Conservation (phyloP, 1,140 invertebrate species). For the Magallana ariakensis region DNA sequence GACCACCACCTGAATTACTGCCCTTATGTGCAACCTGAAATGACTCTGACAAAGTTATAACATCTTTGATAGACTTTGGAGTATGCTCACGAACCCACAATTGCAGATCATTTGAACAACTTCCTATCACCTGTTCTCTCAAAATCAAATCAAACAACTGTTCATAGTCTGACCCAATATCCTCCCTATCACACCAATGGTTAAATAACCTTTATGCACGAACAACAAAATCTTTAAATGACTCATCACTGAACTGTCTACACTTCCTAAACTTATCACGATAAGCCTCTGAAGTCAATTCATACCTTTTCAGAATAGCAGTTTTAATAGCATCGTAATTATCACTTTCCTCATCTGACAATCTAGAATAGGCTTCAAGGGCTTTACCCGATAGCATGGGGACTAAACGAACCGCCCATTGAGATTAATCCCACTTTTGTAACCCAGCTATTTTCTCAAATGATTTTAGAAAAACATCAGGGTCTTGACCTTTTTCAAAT, state of each 20-base stretch:
- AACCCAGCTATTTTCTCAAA: slow-evolving; percentile 44
- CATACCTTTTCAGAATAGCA: slow-evolving; percentile 43
- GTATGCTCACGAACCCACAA: slow-evolving; percentile 22
- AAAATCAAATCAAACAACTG: no score
- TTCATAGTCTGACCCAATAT: neutral
- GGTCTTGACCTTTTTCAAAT: no score
- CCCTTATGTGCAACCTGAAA: neutral
- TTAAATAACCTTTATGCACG: slow-evolving; percentile 3
- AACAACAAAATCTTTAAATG: slow-evolving; percentile 19
- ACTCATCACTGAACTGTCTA: neutral
- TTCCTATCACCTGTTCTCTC: neutral
- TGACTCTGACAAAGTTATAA: slow-evolving; percentile 27
- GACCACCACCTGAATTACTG: neutral
- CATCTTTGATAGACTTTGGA: neutral
- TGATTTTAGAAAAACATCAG: no score
- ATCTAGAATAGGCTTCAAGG: slow-evolving; percentile 35
- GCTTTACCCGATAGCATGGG: slow-evolving; percentile 38
- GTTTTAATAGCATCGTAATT: slow-evolving; percentile 42
- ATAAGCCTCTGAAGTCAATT: slow-evolving; percentile 42
- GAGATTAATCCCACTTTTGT: slow-evolving; percentile 38
- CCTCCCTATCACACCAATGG: slow-evolving; percentile 44
- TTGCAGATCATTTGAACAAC: neutral
- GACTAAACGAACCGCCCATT: slow-evolving; percentile 32
- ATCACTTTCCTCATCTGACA: slow-evolving; percentile 25
- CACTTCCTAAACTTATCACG: slow-evolving; percentile 22